A percentile compares a stretch with the other conserved stretches of the same genome.
Conservation (phyloP, 64 coral and sea anemone genomes). For the Orbicella faveolata region DNA sequence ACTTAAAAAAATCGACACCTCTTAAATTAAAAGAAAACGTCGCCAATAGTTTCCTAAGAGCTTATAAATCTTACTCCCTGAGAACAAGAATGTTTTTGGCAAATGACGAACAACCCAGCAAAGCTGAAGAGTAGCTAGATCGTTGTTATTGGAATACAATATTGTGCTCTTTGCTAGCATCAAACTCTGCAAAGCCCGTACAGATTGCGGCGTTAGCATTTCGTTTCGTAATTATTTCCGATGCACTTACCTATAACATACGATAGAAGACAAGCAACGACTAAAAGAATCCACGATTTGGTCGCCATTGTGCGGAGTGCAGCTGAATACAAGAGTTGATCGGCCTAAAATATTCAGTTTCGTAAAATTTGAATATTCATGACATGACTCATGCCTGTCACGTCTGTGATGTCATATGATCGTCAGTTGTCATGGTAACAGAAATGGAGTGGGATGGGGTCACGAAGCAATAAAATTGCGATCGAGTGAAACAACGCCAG, state of each 20-base stretch:
- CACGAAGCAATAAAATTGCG: too few species aligned
- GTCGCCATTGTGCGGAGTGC: neutral
- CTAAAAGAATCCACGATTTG: neutral
- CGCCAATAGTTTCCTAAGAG: neutral
- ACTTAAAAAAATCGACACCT: neutral
- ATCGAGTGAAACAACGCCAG: too few species aligned
- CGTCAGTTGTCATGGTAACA: neutral
- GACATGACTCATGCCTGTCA: neutral
- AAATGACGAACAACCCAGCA: too few species aligned
- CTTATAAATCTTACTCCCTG: too few species aligned
- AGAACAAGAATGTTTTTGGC: too few species aligned
- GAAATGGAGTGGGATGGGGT: neutral
- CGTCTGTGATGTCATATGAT: neutral
- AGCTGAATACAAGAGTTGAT: neutral
- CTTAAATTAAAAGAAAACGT: neutral
- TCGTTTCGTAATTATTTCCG: neutral
- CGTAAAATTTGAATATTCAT: slow-evolving; percentile 11
- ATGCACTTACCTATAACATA: neutral
- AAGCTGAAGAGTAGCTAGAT: too few species aligned
- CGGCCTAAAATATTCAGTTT: neutral
- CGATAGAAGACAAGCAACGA: neutral
- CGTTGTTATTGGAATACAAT: neutral
- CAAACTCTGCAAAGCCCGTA: neutral
- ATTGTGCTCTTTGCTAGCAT: neutral
- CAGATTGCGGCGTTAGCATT: neutral